Evolutionary conservation across 2,888 invertebrate species (phyloP).

Genomic region (Agrotis ipsilon): DNA sequence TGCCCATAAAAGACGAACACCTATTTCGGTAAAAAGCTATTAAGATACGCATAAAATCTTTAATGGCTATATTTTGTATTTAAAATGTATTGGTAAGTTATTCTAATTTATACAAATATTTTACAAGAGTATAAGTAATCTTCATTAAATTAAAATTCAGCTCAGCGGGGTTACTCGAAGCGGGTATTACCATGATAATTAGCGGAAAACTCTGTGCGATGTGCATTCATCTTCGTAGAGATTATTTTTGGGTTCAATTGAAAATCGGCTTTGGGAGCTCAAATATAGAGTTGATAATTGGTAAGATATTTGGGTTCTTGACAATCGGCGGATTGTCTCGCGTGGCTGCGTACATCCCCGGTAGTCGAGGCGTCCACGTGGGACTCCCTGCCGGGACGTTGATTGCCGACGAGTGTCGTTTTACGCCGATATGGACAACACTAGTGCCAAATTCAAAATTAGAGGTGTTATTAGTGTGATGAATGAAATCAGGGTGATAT

Average conservation of each 20-base stretch:
- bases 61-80: conserved; percentile 63
- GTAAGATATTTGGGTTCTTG: conserved; percentile 57
- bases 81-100: conserved; percentile 64
- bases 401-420: conserved; percentile 88
- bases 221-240: conserved; percentile 73
- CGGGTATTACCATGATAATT: conserved; percentile 84
- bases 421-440: conserved; percentile 83
- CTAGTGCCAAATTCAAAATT: conserved; percentile 76
- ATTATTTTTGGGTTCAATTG: conserved; percentile 40
- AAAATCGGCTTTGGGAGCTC: conserved; percentile 35
- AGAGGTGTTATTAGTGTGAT: conserved; percentile 62
- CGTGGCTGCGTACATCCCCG: conserved; percentile 79
- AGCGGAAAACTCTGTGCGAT: conserved; percentile 81
- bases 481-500: conserved; percentile 50
- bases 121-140: conserved; percentile 63
- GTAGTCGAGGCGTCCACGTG: conserved; percentile 81
- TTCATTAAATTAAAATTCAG: conserved; percentile 77
- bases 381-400: conserved; percentile 85
- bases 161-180: conserved; percentile 73
- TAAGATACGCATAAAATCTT: conserved; percentile 56
- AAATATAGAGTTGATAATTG: conserved; percentile 55
- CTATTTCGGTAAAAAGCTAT: conserved; percentile 65
- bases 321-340: conserved; percentile 79
- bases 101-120: conserved; percentile 70
- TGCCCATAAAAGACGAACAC: conserved; percentile 66